These are phyloP conservation scores for Drosophila cardini DNA, from an alignment of 1,140 invertebrate species.

Conservation along the genomic window DNA sequence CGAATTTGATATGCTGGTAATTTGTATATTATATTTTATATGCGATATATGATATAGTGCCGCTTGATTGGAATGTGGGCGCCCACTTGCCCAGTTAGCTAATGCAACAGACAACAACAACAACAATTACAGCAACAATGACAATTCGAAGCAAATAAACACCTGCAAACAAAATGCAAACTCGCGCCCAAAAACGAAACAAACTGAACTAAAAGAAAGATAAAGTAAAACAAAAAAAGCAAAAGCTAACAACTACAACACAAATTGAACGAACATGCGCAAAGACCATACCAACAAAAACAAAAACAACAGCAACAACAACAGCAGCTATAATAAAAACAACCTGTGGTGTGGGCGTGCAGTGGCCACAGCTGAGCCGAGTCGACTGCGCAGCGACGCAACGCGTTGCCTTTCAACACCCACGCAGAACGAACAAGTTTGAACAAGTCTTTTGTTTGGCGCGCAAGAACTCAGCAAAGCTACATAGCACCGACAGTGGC, in stretches of 20 bases:
- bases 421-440: slow-evolving; percentile 77
- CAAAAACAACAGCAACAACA: slow-evolving; percentile 15
- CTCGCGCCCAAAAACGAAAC: slow-evolving; percentile 24
- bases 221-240: slow-evolving; percentile 31
- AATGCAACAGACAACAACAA: slow-evolving; percentile 26
- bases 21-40: slow-evolving; percentile 58
- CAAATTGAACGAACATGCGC: slow-evolving; percentile 53
- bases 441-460: slow-evolving; percentile 80
- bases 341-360: slow-evolving; percentile 58
- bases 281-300: slow-evolving; percentile 30
- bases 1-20: slow-evolving; percentile 56
- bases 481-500: not conserved
- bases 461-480: slow-evolving; percentile 40
- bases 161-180: slow-evolving; percentile 56
- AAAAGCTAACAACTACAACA: slow-evolving; percentile 28
- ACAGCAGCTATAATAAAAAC: slow-evolving; percentile 22
- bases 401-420: slow-evolving; percentile 65
- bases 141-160: slow-evolving; percentile 28
- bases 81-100: slow-evolving; percentile 42
- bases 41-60: slow-evolving; percentile 60
- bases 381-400: slow-evolving; percentile 16
- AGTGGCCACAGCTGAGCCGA: slow-evolving; percentile 14
- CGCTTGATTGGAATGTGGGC: slow-evolving; percentile 76
- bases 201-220: slow-evolving; percentile 39
- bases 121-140: slow-evolving; percentile 3